phyloP scores from a whole-genome alignment of 2,797 vertebrate genomes.

The Schizopygopsis malacanthus region DNA sequence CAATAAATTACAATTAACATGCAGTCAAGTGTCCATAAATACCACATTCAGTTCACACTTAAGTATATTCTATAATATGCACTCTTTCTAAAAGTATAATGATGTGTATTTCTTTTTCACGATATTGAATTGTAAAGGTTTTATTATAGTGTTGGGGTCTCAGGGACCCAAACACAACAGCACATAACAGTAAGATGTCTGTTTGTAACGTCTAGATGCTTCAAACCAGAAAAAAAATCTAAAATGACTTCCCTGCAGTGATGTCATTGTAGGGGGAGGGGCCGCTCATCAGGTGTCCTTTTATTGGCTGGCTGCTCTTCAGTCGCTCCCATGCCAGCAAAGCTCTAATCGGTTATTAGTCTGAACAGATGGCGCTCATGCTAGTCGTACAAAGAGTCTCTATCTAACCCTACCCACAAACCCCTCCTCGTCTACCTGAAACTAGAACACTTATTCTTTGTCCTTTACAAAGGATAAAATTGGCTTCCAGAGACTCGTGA shows the following conservation, averaged over 20 bases:
- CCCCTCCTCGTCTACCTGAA: slow-evolving; percentile 35
- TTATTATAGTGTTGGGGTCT: neutral
- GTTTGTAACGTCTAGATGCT: neutral
- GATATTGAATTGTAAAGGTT: neutral
- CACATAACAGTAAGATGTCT: neutral
- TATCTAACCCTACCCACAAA: slow-evolving; percentile 16
- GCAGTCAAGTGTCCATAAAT: neutral
- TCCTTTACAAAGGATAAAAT: slow-evolving; percentile 9
- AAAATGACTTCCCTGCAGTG: neutral
- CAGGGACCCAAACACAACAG: neutral
- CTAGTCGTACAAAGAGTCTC: slow-evolving; percentile 60
- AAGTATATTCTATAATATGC: neutral
- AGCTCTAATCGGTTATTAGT: slow-evolving; percentile 71
- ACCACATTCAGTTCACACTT: neutral
- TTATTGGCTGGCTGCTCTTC: slow-evolving; percentile 46
- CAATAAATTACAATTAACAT: neutral
- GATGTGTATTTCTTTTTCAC: neutral
- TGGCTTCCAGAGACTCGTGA: neutral
- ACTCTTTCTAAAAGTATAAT: neutral
- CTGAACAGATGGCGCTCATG: slow-evolving; percentile 66
- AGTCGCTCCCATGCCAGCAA: slow-evolving; percentile 59
- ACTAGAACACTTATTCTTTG: slow-evolving; percentile 32
- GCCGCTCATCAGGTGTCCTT: slow-evolving; percentile 32
- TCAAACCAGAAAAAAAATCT: slow-evolving; percentile 2
- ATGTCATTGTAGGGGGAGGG: slow-evolving; percentile 20